Evolutionary conservation across 2,113 vertebrate species (phyloP).

Genomic region (Pseudois nayaur): DNA sequence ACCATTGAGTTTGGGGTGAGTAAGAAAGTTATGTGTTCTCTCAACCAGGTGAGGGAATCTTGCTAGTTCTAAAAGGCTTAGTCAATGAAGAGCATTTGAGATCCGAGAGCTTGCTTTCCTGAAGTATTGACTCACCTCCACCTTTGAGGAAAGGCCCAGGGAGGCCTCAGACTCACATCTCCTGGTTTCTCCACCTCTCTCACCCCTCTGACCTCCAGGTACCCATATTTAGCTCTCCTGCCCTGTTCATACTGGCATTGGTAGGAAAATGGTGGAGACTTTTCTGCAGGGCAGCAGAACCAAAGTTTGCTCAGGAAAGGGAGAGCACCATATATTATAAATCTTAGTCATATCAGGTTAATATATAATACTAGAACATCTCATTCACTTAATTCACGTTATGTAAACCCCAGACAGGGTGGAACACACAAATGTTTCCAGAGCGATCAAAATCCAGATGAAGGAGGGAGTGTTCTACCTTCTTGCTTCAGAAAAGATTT

Average conservation of each 20-base stretch:
- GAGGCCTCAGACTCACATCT: not conserved
- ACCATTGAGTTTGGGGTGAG: not conserved
- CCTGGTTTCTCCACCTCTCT: not conserved
- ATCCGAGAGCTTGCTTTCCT: not conserved
- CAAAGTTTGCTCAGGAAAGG: slow-evolving; percentile 75
- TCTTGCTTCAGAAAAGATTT: slow-evolving; percentile 38
- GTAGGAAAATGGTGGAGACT: not conserved
- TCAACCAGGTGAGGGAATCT: not conserved
- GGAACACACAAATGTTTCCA: slow-evolving; percentile 68
- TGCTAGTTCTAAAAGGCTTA: not conserved
- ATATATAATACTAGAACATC: slow-evolving; percentile 68
- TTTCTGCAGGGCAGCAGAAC: slow-evolving; percentile 57
- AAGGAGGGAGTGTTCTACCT: slow-evolving; percentile 69
- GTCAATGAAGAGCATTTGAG: not conserved
- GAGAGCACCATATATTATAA: slow-evolving; percentile 66
- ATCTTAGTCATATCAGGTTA: slow-evolving; percentile 70
- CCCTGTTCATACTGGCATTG: not conserved
- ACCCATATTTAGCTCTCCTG: not conserved
- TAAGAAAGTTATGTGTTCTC: not conserved
- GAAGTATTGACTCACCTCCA: not conserved
- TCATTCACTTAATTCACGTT: slow-evolving; percentile 73
- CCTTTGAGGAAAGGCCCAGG: not conserved
- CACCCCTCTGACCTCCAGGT: not conserved
- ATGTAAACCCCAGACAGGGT: slow-evolving; percentile 69
- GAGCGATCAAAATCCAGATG: slow-evolving; percentile 44